Evolutionary conservation across 2,797 vertebrate species (phyloP).

Genomic region (Pteropus rufus): DNA sequence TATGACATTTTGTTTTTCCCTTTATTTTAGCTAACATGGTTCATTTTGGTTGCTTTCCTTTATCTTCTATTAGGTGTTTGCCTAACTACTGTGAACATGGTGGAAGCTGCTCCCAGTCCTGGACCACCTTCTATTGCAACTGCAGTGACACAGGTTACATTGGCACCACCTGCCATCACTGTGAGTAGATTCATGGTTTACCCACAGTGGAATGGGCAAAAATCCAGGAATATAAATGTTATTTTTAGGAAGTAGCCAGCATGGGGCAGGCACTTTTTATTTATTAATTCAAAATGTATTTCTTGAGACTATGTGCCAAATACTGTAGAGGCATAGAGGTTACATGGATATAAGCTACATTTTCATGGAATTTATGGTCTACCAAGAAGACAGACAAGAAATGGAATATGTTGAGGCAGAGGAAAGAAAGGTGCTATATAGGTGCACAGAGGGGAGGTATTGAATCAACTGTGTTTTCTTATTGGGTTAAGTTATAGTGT

Average conservation of each 20-base stretch:
- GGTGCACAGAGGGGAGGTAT: neutral
- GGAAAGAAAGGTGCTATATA: rapidly evolving
- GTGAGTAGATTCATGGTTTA: constrained; percentile 84
- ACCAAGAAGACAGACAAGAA: neutral
- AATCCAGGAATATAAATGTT: neutral
- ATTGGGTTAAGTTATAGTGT: neutral
- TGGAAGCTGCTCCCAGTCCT: constrained; percentile 93
- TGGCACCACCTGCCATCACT: constrained; percentile 95
- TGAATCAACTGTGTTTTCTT: neutral
- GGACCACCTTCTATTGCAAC: constrained; percentile 94
- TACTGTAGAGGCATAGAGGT: neutral
- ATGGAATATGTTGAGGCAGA: neutral
- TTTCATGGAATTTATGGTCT: neutral
- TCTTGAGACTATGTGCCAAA: neutral
- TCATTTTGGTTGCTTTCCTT: neutral
- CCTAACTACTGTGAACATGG: constrained; percentile 96
- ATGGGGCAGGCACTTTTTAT: rapidly evolving
- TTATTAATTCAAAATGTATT: neutral
- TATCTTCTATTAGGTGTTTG: constrained; percentile 88
- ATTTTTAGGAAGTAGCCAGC: neutral
- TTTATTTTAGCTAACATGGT: neutral
- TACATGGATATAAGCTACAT: neutral
- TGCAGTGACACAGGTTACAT: constrained; percentile 91
- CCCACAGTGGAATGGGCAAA: neutral
- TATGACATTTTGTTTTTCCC: neutral